Evolutionary conservation across 92 coral and sea anemone species (phyloP), one percentile per base, ranked within the genome.

Genomic region (Epizoanthus rinbou): DNA sequence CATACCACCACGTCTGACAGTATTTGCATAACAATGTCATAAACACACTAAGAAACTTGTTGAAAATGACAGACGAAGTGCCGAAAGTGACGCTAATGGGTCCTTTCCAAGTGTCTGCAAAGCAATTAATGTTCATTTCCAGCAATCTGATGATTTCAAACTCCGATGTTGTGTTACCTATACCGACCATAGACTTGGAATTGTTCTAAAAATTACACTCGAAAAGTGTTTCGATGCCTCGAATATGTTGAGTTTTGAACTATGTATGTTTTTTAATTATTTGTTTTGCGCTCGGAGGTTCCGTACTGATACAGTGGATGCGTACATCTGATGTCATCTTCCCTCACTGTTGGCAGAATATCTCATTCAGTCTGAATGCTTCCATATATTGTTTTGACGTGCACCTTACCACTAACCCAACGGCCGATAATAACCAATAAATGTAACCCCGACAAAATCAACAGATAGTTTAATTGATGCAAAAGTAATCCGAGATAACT

Each of bases 1-100:
- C 70, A 78, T 78, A 60, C 82, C 82, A 39, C 82, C 82, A 78
- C 82, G 82, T 78, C 82, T 78, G 39, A 21, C 3, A 6, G 10
- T 19, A 78, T 78, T 78, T 78, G 71, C 82, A 78, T 78, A 60
- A 78, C 82, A 78, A 78, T 78, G 25, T 58, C 82, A 65, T 59
- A 37, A 78, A 78, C 57, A 78, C 70, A 78, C 71, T 35, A 37
- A 16, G 41, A 15, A 56, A 11, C 22, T 37, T 78, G 69, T 41
- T 78, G 65, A 15, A 62, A 15, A 17, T 60, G 71, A 59, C 56
- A 37, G 58, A 21, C 82, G 59, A 24, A 9, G 18, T 37, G 72
- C 33, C 54, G 45, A 60, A 60, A 62, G 82, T 50, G 18, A 13
- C 35, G 50, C 53, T 62, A 75, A 31, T 75, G 35, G 28, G 52